Evolutionary conservation across 1,140 invertebrate genomes (phyloP), one percentile per base, ranked within the genome.

Genomic region (Apis cerana): DNA sequence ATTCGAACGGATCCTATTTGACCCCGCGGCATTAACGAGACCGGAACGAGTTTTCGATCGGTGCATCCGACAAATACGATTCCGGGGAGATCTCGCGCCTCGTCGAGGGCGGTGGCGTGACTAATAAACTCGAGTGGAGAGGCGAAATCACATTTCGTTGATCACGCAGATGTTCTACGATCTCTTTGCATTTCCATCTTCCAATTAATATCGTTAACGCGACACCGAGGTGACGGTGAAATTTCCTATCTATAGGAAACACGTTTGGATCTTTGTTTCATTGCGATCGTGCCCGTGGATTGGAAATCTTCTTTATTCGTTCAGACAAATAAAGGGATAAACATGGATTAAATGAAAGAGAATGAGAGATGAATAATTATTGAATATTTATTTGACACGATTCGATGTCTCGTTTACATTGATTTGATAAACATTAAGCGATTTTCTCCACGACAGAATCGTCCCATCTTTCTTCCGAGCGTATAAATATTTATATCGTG

Each of bases 401-500:
- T 11, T 13, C 15, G 17, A 27, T 5, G 4, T 43, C 21, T 43
- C 1, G 50, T 4, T 33, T 4, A 4, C 33, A 33, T 33, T 4
- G 33, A 33, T 33, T 33, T 33, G 33, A 33, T 33, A 33, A 33
- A n/a, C 17, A 76, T 65, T 52, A 67, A 67, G n/a, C 27, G 50
- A 69, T 64, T 76, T 59, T 80, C 2, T 13, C 62, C 54, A 68
- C 50, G 15, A 15, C 23, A 52, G 27, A 61, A 82, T 82, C 62
- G 8, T 64, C 56, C 17, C 50, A n/a, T 10, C 21, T 56, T 48
- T 48, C n/a, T 54, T 13, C 50, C 21, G 10, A 11, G 19, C 7
- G 52, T 61, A 84, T 89, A 86, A 89, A 89, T 89, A 89, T 87
- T 81, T 85, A 89, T 89, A 59, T 65, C 89, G 80, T 87, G 85